A percentile compares a stretch with the other conserved stretches of the same genome.
Conservation (phyloP, 2,113 vertebrate species). For the Thunnus thynnus region DNA sequence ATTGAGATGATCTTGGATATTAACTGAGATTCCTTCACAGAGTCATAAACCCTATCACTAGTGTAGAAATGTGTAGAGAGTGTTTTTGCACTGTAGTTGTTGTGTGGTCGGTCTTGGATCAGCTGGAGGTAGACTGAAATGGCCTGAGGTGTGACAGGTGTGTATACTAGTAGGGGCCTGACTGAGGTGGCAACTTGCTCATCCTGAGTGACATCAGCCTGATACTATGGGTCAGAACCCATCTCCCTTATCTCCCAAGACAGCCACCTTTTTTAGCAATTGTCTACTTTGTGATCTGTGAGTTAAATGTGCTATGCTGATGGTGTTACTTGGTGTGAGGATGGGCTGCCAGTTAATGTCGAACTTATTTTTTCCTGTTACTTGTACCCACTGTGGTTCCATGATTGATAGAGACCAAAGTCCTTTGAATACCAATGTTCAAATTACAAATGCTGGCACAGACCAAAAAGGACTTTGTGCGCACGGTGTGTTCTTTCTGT, state of each 20-base stretch:
- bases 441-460: no score
- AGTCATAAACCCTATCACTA: no score
- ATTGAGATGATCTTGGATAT: no score
- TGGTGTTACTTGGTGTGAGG: neutral
- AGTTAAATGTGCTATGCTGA: neutral
- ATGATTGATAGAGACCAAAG: no score
- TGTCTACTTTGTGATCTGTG: neutral
- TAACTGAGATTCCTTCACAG: no score
- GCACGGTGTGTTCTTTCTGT: no score
- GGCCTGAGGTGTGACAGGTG: neutral
- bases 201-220: neutral
- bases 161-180: neutral
- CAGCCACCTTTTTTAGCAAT: neutral
- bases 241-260: neutral
- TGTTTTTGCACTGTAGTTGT: no score
- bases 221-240: neutral
- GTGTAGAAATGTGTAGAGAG: no score
- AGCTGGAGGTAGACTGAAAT: neutral
- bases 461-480: no score
- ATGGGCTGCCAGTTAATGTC: neutral
- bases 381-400: no score
- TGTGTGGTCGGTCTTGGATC: neutral
- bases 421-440: no score
- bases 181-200: neutral
- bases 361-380: no score